Percentiles rank a stretch among this genome's conserved stretches.
Evolutionary conservation across 2,113 vertebrate genomes (phyloP).

Genomic region (Tamias sibiricus): DNA sequence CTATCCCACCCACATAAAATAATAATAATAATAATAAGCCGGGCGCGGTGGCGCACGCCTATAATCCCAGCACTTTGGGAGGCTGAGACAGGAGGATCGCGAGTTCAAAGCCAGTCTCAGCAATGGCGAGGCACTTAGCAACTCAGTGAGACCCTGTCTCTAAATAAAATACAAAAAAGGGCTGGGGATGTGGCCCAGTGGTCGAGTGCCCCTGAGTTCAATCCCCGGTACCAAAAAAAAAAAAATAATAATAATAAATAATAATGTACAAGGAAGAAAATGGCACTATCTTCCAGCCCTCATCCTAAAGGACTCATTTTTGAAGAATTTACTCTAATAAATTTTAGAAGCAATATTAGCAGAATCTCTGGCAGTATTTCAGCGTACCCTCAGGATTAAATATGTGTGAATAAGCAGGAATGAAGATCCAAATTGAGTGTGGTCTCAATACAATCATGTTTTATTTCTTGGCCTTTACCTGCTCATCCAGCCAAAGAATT

Average conservation of each 20-base stretch:
- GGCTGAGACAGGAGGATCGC: too few species aligned
- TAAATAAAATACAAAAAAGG: too few species aligned
- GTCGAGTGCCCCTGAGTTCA: too few species aligned
- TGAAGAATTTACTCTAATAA: slow-evolving; percentile 2
- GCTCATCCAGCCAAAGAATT: neutral
- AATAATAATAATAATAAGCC: too few species aligned
- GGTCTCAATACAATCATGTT: neutral
- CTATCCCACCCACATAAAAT: neutral
- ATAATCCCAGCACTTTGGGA: too few species aligned
- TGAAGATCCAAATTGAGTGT: neutral
- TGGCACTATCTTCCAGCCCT: neutral
- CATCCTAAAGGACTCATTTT: neutral
- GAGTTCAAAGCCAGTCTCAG: too few species aligned
- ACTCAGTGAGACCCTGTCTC: too few species aligned
- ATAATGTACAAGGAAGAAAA: neutral
- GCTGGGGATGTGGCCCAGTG: too few species aligned
- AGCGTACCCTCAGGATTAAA: neutral
- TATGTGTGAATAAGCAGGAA: neutral
- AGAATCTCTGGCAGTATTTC: neutral
- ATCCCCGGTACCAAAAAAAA: too few species aligned
- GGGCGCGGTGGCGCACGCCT: too few species aligned
- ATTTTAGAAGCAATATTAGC: neutral
- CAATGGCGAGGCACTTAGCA: too few species aligned
- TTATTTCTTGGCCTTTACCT: neutral
- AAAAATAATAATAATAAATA: too few species aligned